Conservation (phyloP, 2,797 vertebrate genomes). For the Notoglanidium macrostoma region DNA sequence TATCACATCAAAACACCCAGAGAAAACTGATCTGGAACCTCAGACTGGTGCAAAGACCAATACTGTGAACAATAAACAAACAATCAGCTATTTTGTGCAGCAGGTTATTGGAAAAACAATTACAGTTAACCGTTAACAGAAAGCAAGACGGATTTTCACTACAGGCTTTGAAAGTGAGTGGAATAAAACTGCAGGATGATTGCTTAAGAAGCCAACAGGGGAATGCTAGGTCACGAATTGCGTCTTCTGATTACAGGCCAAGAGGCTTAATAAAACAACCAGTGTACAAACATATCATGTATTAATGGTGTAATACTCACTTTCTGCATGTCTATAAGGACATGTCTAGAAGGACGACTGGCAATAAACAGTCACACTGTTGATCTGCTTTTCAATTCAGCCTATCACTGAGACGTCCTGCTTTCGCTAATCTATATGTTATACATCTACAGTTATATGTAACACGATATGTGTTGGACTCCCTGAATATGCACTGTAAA, state of each 20-base stretch:
- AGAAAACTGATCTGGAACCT: not conserved
- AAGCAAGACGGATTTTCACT: not conserved
- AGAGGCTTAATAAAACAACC: too few species aligned
- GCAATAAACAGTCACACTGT: not conserved
- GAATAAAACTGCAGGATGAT: not conserved
- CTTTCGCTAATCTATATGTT: not conserved
- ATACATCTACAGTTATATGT: not conserved
- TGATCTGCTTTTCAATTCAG: not conserved
- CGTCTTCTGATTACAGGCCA: not conserved
- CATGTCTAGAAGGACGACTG: not conserved
- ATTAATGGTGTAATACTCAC: not conserved
- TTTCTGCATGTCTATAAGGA: not conserved
- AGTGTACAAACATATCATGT: not conserved
- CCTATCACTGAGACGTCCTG: not conserved
- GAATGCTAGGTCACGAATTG: not conserved
- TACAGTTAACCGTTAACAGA: not conserved
- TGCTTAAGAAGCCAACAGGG: too few species aligned
- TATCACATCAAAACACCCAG: not conserved
- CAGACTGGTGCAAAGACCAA: not conserved
- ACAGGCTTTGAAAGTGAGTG: not conserved
- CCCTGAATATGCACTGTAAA: not conserved
- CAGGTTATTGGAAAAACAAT: not conserved
- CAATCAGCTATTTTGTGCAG: not conserved
- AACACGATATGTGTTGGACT: not conserved
- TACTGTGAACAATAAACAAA: not conserved